Conservation (phyloP, 23 tunicate species). For the Halocynthia roretzi region DNA sequence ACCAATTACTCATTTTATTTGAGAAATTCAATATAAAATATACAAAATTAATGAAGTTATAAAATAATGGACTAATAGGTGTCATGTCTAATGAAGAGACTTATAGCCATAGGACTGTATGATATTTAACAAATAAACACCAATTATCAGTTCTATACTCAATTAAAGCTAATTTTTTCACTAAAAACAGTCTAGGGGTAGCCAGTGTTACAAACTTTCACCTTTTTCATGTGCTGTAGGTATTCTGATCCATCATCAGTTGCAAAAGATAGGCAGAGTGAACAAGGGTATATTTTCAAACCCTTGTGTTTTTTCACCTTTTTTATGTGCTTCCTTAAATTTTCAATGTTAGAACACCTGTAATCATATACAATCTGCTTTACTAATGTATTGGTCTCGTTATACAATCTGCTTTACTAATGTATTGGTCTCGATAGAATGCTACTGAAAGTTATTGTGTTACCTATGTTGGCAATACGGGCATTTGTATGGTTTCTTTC, state of each 20-base stretch:
- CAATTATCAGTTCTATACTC: too few relatives aligned
- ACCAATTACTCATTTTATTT: too few relatives aligned
- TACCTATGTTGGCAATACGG: constrained; percentile 84
- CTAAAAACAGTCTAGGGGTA: too few relatives aligned
- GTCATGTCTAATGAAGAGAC: too few relatives aligned
- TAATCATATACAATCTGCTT: not conserved
- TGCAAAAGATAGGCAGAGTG: constrained; percentile 39
- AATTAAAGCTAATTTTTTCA: too few relatives aligned
- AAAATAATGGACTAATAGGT: too few relatives aligned
- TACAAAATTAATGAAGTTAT: too few relatives aligned
- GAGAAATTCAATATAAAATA: too few relatives aligned
- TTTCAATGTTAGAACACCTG: constrained; percentile 78
- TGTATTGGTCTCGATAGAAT: too few relatives aligned
- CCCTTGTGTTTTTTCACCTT: constrained; percentile 68
- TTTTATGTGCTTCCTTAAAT: constrained; percentile 66
- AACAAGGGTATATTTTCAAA: constrained; percentile 66
- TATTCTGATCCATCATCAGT: constrained; percentile 41
- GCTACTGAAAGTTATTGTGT: not conserved
- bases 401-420: not conserved
- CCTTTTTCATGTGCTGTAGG: constrained; percentile 68
- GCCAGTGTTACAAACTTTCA: not conserved
- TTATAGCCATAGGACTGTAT: too few relatives aligned
- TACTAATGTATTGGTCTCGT: not conserved
- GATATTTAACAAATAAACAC: too few relatives aligned
- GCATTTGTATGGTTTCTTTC: constrained; percentile 67